phyloP scores from a whole-genome alignment of 2,797 vertebrate species.

The Mormyrops boulengeri region DNA sequence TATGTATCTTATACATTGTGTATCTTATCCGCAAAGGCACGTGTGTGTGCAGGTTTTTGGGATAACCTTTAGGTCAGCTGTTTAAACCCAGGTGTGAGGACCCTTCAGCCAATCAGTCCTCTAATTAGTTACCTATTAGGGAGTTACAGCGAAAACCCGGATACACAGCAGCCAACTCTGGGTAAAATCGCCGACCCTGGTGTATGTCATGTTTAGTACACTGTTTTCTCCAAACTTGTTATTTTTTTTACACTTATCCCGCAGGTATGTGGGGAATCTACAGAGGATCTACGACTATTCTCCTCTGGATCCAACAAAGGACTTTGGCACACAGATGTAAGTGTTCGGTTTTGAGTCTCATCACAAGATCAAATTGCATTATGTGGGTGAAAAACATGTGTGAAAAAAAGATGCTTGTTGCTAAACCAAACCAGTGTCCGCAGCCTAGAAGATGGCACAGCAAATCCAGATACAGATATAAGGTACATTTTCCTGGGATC shows the following conservation, averaged over 20 bases:
- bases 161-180: not conserved
- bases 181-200: no score
- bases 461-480: not conserved
- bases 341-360: constrained; percentile 27
- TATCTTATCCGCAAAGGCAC: no score
- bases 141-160: no score
- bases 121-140: no score
- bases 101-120: no score
- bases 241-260: constrained; percentile 8
- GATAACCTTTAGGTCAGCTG: no score
- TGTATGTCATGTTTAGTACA: not conserved
- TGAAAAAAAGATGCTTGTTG: not conserved
- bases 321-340: constrained; percentile 98
- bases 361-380: not conserved
- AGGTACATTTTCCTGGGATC: not conserved
- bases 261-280: constrained; percentile 92
- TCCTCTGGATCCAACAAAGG: constrained; percentile 90
- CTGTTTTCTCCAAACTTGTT: not conserved
- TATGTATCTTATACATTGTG: no score
- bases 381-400: not conserved
- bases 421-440: not conserved
- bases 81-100: no score
- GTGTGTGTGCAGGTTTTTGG: no score
- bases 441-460: not conserved
- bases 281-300: constrained; percentile 97